These are phyloP conservation scores for Pelecanoides urinatrix DNA, from an alignment of 2,113 vertebrate species.

Conservation along the genomic window DNA sequence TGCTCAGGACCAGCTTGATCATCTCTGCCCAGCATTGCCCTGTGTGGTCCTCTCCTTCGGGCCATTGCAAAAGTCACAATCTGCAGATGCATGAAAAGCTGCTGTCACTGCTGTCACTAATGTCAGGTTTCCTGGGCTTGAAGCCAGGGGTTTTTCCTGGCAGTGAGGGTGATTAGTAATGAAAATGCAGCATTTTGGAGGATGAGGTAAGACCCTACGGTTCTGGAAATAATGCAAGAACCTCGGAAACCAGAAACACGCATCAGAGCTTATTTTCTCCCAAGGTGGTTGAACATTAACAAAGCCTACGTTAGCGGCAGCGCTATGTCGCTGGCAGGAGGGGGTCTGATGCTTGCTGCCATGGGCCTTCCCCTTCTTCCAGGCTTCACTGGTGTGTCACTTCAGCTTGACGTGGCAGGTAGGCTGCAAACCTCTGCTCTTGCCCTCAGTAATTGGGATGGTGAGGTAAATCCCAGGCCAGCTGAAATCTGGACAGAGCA, in stretches of 20 bases:
- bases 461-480: neutral
- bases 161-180: neutral
- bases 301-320: neutral
- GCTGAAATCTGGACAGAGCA: neutral
- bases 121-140: neutral
- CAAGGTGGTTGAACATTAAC: neutral
- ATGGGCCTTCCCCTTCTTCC: neutral
- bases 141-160: neutral
- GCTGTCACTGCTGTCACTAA: neutral
- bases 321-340: neutral
- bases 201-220: neutral
- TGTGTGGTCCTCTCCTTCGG: neutral
- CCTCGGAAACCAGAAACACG: neutral
- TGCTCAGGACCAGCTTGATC: neutral
- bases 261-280: neutral
- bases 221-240: neutral
- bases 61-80: neutral
- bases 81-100: neutral
- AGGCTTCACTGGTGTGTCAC: neutral
- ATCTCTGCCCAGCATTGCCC: neutral
- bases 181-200: neutral
- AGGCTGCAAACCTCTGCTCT: neutral
- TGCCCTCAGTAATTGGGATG: fast-evolving
- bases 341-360: fast-evolving
- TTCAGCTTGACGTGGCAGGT: neutral